These are phyloP conservation scores for Lucinisca nassula DNA, from an alignment of 2,888 invertebrate species.

Conservation along the genomic window DNA sequence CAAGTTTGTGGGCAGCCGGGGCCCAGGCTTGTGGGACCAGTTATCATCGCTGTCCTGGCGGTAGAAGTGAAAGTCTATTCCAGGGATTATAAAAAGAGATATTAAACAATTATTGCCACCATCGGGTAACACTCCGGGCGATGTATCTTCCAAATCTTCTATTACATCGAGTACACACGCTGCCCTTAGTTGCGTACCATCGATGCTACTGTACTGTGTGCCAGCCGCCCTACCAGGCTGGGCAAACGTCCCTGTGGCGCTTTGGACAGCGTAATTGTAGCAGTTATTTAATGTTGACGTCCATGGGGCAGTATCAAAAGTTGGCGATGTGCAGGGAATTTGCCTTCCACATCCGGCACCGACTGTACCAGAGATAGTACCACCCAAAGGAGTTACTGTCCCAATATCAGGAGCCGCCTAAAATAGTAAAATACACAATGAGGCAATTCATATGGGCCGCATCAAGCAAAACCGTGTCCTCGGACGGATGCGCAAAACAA, in stretches of 20 bases:
- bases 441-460: not conserved
- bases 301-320: not conserved
- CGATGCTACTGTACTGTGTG: not conserved
- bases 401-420: not conserved
- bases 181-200: not conserved
- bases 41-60: conserved; percentile 38
- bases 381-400: not conserved
- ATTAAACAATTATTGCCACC: conserved; percentile 8
- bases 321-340: not conserved
- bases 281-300: not conserved
- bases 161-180: not conserved
- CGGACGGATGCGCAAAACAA: not conserved
- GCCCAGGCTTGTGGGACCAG: conserved; percentile 64
- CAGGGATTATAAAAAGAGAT: conserved; percentile 61
- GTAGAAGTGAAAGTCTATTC: conserved; percentile 61
- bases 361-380: not conserved
- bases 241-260: not conserved
- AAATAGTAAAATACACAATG: not conserved
- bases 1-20: conserved; percentile 34
- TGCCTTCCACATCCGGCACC: not conserved
- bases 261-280: conserved; percentile 2
- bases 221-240: conserved; percentile 5
- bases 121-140: not conserved
- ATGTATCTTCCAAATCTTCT: not conserved
- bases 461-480: not conserved